Percentiles rank a stretch among this genome's conserved stretches.
Evolutionary conservation across 2,113 vertebrate genomes (phyloP).

Genomic region (Bothrops jararaca): DNA sequence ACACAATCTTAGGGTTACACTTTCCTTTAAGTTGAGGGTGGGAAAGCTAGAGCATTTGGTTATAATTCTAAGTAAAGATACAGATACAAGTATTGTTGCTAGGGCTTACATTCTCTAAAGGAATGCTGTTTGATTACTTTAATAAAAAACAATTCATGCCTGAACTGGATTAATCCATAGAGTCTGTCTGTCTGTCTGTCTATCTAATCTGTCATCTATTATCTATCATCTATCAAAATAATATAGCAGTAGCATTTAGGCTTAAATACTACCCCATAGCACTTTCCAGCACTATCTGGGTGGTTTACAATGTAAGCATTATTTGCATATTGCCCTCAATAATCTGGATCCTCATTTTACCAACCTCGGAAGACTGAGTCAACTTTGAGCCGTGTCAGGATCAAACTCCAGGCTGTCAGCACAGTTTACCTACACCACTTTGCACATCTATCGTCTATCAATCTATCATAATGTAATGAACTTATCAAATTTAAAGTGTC

Average conservation of each 20-base stretch:
- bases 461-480: slow-evolving; percentile 21
- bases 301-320: background rate
- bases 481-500: background rate
- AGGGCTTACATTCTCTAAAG: slow-evolving; percentile 4
- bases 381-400: background rate
- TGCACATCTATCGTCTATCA: slow-evolving; percentile 15
- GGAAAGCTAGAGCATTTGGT: background rate
- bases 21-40: background rate
- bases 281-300: background rate
- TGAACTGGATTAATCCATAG: slow-evolving; percentile 50
- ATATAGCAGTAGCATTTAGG: background rate
- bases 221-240: background rate
- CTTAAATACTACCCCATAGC: background rate
- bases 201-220: no score
- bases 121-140: background rate
- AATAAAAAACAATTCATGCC: slow-evolving; percentile 33
- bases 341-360: background rate
- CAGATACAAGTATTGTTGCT: slow-evolving; percentile 6
- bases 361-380: background rate
- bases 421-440: background rate
- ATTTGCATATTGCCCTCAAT: background rate
- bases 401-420: background rate
- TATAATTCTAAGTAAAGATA: background rate
- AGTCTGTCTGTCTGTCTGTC: background rate
- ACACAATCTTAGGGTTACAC: background rate